These are phyloP conservation scores for Taenaris catops DNA, from an alignment of 2,888 invertebrate species.

Conservation along the genomic window DNA sequence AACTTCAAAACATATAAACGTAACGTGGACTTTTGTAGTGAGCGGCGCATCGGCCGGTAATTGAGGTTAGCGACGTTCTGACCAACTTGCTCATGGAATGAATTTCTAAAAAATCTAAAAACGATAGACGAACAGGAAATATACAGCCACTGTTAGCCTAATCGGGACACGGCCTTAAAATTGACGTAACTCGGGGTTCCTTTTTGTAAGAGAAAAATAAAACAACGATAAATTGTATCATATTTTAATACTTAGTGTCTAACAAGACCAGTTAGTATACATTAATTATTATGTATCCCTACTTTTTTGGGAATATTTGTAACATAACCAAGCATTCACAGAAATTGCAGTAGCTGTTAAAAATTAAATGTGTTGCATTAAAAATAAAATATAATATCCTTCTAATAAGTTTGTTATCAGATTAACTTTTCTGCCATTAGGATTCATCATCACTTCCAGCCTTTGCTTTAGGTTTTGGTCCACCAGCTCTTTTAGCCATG, in stretches of 20 bases:
- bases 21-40: too few species aligned
- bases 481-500: constrained; percentile 98
- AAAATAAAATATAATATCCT: constrained; percentile 13
- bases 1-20: too few species aligned
- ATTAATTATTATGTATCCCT: not conserved
- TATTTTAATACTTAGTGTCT: constrained; percentile 6
- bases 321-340: constrained; percentile 8
- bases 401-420: not conserved
- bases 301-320: not conserved
- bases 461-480: constrained; percentile 89
- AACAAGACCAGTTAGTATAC: constrained; percentile 1
- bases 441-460: constrained; percentile 87
- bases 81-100: too few species aligned
- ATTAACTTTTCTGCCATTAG: constrained; percentile 40
- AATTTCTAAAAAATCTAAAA: too few species aligned
- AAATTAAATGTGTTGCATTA: constrained; percentile 17
- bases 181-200: too few species aligned
- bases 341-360: constrained; percentile 6
- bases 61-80: too few species aligned
- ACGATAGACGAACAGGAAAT: too few species aligned
- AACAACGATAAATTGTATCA: not conserved
- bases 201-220: too few species aligned
- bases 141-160: too few species aligned
- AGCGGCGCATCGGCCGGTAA: too few species aligned
- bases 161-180: too few species aligned